These are phyloP conservation scores for Lophochroa leadbeateri DNA, from an alignment of 2,113 vertebrate genomes.

Conservation along the genomic window DNA sequence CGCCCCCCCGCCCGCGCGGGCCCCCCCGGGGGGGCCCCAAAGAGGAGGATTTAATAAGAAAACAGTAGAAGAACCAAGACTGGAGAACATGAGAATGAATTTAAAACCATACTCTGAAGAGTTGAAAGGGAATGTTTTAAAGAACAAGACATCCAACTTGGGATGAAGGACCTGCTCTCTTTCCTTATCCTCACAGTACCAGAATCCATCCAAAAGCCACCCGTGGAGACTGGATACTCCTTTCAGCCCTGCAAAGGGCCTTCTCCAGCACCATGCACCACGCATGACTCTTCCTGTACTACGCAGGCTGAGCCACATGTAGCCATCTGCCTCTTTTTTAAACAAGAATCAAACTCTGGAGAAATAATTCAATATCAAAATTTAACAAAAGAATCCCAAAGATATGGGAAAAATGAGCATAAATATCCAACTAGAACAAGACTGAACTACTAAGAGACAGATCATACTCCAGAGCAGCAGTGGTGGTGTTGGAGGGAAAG, in stretches of 20 bases:
- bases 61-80: neutral
- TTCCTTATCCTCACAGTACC: neutral
- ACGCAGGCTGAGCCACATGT: neutral
- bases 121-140: neutral
- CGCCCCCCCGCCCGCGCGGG: too few species aligned
- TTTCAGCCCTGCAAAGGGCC: neutral
- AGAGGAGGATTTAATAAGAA: neutral
- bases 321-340: neutral
- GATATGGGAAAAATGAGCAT: neutral
- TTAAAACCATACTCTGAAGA: neutral
- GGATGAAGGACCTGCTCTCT: neutral
- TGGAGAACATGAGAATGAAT: neutral
- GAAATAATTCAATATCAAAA: neutral
- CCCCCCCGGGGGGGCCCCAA: too few species aligned
- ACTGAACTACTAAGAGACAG: neutral
- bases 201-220: neutral
- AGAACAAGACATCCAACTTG: neutral
- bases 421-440: neutral
- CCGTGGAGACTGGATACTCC: neutral
- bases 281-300: neutral
- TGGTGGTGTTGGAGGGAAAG: neutral
- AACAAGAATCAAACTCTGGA: neutral
- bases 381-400: neutral
- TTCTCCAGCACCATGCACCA: neutral
- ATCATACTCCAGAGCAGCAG: neutral